Evolutionary conservation across 2,113 vertebrate species (phyloP), one percentile per base, ranked within the genome.

Genomic region (Heteronetta atricapilla): DNA sequence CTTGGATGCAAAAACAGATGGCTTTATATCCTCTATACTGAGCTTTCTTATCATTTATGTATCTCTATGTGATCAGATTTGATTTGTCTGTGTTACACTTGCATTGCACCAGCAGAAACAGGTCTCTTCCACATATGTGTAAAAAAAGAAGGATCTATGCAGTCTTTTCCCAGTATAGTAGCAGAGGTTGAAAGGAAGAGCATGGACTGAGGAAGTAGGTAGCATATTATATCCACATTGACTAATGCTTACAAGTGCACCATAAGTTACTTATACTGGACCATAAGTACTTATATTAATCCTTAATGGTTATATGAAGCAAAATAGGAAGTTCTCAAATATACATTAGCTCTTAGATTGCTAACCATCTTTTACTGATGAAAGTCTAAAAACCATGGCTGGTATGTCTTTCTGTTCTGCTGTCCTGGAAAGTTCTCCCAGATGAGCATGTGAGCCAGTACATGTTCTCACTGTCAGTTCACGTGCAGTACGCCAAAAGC

Each of bases 1-100:
- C 50, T 26, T 13, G 23, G 26, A 7, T 62, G 44, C 21, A 73
- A 86, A 64, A 73, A 3, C 15, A 68, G 44, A 29, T 14, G 29
- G 1, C 7, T 86, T 7, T 70, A 48, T 31, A 52, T 74, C 42
- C 17, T 56, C 46, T 60, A 11, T 19, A 33, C 17, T 44, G 20
- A 68, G 7, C 6, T 0, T 0, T 58, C 38, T 36, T 28, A 16
- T 9, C 13, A 31, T 23, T 79, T n/a, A 11, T 1, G 8, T 33
- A 17, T 33, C 17, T 88, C 34, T n/a, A 0, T 6, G 66, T 86
- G 26, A 3, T 26, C 26, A 7, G 23, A 23, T 14, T 64, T 52
- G 17, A 23, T 36, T 74, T 60, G 31, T 52, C 66, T 72, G 8
- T 58, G 16, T 66, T 34, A 22, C 8, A 1, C 3, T 63, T 36